These are phyloP conservation scores for Pachycephala philippinensis DNA, from an alignment of 2,113 vertebrate genomes.

Conservation along the genomic window DNA sequence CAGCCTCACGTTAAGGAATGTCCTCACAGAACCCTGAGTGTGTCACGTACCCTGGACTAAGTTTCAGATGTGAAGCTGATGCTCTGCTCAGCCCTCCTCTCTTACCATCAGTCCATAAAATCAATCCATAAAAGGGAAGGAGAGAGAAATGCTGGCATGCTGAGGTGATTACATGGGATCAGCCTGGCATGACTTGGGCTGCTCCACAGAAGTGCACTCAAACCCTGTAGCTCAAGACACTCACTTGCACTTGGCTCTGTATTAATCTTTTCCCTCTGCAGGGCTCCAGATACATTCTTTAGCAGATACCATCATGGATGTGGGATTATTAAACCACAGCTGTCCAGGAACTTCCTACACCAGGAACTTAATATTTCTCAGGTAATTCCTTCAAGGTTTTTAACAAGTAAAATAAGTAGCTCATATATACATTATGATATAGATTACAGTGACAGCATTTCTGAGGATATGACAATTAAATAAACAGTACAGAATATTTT, in stretches of 20 bases:
- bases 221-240: not conserved
- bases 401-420: not conserved
- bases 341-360: not conserved
- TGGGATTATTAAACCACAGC: not conserved
- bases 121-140: not conserved
- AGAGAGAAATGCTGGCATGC: not conserved
- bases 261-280: not conserved
- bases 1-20: not conserved
- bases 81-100: not conserved
- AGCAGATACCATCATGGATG: not conserved
- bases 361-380: not conserved
- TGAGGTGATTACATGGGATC: not conserved
- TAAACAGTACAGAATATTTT: not conserved
- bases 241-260: not conserved
- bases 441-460: not conserved
- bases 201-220: not conserved
- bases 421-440: not conserved
- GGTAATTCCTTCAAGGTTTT: not conserved
- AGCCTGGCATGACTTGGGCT: not conserved
- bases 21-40: not conserved
- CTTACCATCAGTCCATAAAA: not conserved
- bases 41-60: not conserved
- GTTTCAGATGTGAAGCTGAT: not conserved
- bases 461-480: not conserved
- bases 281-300: not conserved